These are phyloP conservation scores for Neomorphus geoffroyi DNA, from an alignment of 2,797 vertebrate species.

Conservation along the genomic window DNA sequence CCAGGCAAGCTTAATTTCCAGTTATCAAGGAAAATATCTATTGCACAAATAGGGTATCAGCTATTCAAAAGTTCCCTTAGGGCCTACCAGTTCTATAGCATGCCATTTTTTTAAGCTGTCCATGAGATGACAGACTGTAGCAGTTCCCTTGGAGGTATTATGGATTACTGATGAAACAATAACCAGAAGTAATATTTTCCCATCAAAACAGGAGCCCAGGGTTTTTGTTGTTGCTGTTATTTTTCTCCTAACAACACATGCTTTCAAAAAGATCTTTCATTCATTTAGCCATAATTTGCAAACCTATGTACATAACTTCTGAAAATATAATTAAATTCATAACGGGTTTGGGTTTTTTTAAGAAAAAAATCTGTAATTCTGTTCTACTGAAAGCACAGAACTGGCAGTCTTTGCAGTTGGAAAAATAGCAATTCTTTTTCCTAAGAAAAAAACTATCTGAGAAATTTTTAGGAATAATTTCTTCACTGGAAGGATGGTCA, in stretches of 20 bases:
- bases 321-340: slow-evolving; percentile 41
- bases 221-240: slow-evolving; percentile 35
- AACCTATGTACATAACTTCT: background rate
- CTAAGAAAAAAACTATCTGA: background rate
- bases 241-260: slow-evolving; percentile 35
- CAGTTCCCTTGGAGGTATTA: slow-evolving; percentile 68
- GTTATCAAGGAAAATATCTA: slow-evolving; percentile 73
- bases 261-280: slow-evolving; percentile 29
- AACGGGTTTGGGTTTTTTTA: background rate
- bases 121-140: slow-evolving; percentile 69
- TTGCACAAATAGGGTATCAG: slow-evolving; percentile 70
- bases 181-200: slow-evolving; percentile 66
- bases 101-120: slow-evolving; percentile 65
- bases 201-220: slow-evolving; percentile 58
- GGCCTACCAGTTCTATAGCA: slow-evolving; percentile 61
- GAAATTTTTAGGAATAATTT: too few species aligned
- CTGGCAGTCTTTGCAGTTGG: background rate
- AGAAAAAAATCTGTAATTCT: background rate
- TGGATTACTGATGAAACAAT: slow-evolving; percentile 75
- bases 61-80: slow-evolving; percentile 70
- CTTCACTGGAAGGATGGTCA: too few species aligned
- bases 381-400: background rate
- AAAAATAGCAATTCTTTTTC: background rate
- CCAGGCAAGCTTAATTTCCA: slow-evolving; percentile 75
- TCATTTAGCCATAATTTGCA: slow-evolving; percentile 20